phyloP scores from a whole-genome alignment of 2,113 vertebrate genomes.

The Sylvietta virens region DNA sequence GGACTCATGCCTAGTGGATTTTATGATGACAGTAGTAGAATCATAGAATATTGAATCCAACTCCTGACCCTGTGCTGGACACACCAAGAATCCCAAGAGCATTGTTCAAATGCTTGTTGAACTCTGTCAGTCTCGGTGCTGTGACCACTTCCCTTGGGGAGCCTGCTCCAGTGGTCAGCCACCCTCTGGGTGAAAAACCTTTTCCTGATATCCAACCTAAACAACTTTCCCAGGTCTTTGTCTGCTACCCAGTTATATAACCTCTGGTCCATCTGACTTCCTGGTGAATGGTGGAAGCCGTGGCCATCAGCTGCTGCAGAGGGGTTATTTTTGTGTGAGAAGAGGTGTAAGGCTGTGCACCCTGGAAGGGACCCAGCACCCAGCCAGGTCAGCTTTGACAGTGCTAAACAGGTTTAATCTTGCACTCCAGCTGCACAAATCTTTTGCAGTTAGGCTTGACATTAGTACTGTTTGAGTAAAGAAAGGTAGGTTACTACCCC shows the following conservation, averaged over 20 bases:
- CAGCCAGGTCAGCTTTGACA: background rate
- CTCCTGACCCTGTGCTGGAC: background rate
- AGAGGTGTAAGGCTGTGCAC: background rate
- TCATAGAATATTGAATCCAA: background rate
- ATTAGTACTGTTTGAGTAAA: background rate
- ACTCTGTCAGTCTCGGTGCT: background rate
- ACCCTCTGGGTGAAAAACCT: background rate
- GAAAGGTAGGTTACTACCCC: background rate
- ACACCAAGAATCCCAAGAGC: background rate
- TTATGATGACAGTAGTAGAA: background rate
- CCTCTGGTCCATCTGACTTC: background rate
- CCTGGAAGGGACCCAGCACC: background rate
- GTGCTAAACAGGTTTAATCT: background rate
- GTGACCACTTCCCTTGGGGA: background rate
- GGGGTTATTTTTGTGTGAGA: background rate
- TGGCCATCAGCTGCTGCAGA: background rate
- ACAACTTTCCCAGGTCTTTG: background rate
- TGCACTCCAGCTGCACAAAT: background rate
- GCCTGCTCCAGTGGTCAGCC: background rate
- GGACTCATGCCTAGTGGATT: background rate
- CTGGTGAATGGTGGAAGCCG: accelerated
- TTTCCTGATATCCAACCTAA: background rate
- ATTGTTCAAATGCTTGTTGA: background rate
- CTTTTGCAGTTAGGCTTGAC: background rate
- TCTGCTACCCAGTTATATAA: background rate